A percentile compares a stretch with the other conserved stretches of the same genome.
These are phyloP conservation scores for Homalodisca vitripennis DNA, from an alignment of 1,140 invertebrate species.

Conservation along the genomic window DNA sequence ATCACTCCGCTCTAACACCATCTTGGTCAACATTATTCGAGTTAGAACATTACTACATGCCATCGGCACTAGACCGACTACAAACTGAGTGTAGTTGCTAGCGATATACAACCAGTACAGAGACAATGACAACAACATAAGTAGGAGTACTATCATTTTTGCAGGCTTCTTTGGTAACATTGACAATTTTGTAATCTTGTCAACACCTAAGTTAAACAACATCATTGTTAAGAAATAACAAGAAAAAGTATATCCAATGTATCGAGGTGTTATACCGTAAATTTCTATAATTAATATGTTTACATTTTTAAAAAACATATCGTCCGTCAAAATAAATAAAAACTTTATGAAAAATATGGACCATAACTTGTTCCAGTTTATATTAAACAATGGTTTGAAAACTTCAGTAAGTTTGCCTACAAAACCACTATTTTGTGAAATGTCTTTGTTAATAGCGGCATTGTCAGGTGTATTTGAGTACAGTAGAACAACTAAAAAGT, in stretches of 20 bases:
- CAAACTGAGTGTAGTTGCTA: slow-evolving; percentile 51
- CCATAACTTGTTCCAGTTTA: slow-evolving; percentile 57
- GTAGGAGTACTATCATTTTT: slow-evolving; percentile 52
- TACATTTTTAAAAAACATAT: slow-evolving; percentile 44
- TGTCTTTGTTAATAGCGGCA: slow-evolving; percentile 38
- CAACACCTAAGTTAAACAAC: slow-evolving; percentile 49
- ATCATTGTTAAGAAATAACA: slow-evolving; percentile 57
- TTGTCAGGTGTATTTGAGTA: slow-evolving; percentile 37
- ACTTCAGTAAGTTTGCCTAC: too few species aligned
- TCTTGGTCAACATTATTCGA: slow-evolving; percentile 54
- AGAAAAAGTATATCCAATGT: slow-evolving; percentile 60
- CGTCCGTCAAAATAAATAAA: slow-evolving; percentile 56
- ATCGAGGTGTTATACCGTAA: slow-evolving; percentile 55
- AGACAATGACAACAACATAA: slow-evolving; percentile 50
- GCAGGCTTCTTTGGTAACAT: slow-evolving; percentile 49
- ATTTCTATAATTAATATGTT: slow-evolving; percentile 54
- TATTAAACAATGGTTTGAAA: slow-evolving; percentile 45
- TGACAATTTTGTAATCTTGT: slow-evolving; percentile 51
- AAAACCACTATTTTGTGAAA: slow-evolving; percentile 26
- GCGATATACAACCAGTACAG: slow-evolving; percentile 50
- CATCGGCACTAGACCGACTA: slow-evolving; percentile 52
- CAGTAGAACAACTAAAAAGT: slow-evolving; percentile 51
- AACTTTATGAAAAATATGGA: slow-evolving; percentile 57
- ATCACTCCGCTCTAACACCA: slow-evolving; percentile 53
- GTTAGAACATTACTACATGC: slow-evolving; percentile 53